Conservation (phyloP, 1,140 invertebrate genomes). For the Pectinophora gossypiella region DNA sequence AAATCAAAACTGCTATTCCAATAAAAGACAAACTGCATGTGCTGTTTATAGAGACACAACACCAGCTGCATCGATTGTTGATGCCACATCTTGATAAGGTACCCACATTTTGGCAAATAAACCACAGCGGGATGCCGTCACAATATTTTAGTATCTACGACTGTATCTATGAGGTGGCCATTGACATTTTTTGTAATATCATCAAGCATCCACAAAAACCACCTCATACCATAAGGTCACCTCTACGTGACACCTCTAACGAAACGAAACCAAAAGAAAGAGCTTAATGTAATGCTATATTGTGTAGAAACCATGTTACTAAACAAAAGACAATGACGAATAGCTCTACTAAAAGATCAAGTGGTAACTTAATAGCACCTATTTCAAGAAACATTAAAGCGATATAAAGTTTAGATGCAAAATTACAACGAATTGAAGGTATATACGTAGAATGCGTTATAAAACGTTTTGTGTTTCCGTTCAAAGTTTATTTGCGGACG, state of each 20-base stretch:
- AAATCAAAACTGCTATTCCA: not conserved
- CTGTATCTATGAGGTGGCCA: constrained; percentile 44
- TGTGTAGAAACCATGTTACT: too few species aligned
- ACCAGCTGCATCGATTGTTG: constrained; percentile 48
- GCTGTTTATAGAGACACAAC: constrained; percentile 37
- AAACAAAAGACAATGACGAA: too few species aligned
- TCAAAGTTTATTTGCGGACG: too few species aligned
- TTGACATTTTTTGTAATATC: constrained; percentile 33
- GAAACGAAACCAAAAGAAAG: too few species aligned
- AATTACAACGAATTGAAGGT: too few species aligned
- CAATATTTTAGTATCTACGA: constrained; percentile 67
- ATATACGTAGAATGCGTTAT: too few species aligned
- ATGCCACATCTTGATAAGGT: constrained; percentile 58
- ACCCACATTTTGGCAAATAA: constrained; percentile 71
- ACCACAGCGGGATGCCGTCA: constrained; percentile 66
- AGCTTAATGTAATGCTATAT: too few species aligned
- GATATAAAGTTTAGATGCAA: too few species aligned
- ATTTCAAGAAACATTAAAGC: too few species aligned
- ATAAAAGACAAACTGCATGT: constrained; percentile 16
- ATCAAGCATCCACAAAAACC: constrained; percentile 1
- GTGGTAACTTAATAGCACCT: too few species aligned
- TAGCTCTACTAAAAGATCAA: too few species aligned
- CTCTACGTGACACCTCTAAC: not conserved
- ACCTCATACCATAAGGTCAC: not conserved
- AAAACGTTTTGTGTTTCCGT: too few species aligned